Evolutionary conservation across 2,113 vertebrate species (phyloP).

Genomic region (Thryonomys swinderianus): DNA sequence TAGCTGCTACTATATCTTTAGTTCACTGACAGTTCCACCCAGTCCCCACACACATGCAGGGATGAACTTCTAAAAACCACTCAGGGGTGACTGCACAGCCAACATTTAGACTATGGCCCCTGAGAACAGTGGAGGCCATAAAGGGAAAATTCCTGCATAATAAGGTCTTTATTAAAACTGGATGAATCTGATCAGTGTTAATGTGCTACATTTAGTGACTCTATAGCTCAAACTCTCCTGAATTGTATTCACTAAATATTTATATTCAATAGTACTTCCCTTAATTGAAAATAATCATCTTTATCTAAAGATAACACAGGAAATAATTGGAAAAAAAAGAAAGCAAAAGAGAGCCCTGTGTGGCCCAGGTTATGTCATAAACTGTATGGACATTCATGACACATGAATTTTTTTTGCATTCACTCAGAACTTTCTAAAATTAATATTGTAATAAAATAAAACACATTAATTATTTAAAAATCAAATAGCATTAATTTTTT

Average conservation of each 20-base stretch:
- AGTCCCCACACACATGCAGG: neutral
- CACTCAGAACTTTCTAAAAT: conserved; percentile 8
- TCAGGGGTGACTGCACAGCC: neutral
- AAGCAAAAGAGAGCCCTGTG: neutral
- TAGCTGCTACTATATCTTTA: neutral
- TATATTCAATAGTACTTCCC: neutral
- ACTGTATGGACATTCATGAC: neutral
- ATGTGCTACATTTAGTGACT: neutral
- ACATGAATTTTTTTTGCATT: neutral
- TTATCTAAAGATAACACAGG: neutral
- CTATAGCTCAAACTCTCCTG: neutral
- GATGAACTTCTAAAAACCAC: neutral
- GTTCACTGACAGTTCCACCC: neutral
- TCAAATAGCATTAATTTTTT: neutral
- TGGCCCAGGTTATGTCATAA: conserved; percentile 15
- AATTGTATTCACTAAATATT: conserved; percentile 18
- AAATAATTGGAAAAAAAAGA: neutral
- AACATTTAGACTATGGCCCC: neutral
- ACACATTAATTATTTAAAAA: neutral
- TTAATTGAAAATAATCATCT: conserved; percentile 21
- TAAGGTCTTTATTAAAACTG: neutral
- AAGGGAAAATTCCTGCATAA: neutral
- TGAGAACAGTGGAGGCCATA: neutral
- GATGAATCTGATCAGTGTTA: neutral
- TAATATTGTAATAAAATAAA: conserved; percentile 25